Conservation (phyloP, 2,797 vertebrate genomes). For the Malurus leucopterus region DNA sequence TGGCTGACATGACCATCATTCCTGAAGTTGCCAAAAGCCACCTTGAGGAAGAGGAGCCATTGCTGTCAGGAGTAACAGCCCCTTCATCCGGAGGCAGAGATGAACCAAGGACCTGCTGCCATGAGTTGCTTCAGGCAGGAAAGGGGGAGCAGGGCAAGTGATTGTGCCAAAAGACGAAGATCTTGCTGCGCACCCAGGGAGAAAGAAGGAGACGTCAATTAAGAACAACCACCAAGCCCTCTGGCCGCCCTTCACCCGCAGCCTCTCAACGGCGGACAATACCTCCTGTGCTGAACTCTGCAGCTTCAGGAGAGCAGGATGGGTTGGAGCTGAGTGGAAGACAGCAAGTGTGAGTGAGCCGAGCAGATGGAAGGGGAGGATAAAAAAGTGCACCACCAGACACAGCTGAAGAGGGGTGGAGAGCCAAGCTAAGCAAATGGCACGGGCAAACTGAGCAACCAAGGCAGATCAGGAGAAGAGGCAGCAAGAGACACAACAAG, state of each 20-base stretch:
- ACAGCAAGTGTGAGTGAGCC: neutral
- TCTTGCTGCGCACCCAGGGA: conserved; percentile 2
- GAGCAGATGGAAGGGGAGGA: conserved; percentile 12
- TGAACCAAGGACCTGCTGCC: conserved; percentile 39
- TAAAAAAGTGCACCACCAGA: neutral
- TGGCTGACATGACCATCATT: conserved; percentile 9
- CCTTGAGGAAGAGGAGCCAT: conserved; percentile 17
- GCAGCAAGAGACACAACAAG: conserved; percentile 22
- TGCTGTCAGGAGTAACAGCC: neutral
- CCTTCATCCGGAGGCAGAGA: conserved; percentile 30
- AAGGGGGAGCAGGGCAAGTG: conserved; percentile 7
- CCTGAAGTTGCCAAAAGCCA: conserved; percentile 44
- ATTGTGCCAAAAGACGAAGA: neutral
- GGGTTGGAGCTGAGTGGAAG: neutral
- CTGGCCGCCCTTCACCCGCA: neutral
- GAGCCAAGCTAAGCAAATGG: conserved; percentile 32
- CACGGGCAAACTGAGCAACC: neutral
- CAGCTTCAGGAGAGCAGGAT: neutral
- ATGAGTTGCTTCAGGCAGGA: conserved; percentile 25
- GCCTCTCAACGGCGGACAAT: neutral
- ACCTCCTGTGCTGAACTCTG: neutral
- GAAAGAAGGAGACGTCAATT: neutral
- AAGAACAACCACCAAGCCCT: neutral
- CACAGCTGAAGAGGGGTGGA: neutral
- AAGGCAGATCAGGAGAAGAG: neutral